Conservation (phyloP, 2,797 vertebrate genomes). For the Heteromormyrus szaboi region DNA sequence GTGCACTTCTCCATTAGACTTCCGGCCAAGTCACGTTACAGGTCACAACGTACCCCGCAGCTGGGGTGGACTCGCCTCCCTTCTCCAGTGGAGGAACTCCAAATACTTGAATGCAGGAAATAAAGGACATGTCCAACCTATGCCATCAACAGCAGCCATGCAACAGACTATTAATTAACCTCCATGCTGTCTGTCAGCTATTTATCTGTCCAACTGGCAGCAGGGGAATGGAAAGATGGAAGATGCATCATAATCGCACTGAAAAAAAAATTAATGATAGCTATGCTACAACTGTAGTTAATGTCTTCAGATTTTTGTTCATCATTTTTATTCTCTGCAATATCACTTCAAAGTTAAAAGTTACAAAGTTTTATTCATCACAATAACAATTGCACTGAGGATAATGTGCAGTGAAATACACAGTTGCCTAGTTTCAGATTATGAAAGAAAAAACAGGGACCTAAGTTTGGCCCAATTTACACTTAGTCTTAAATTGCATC, state of each 20-base stretch:
- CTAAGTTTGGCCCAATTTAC: background rate
- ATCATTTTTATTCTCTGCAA: background rate
- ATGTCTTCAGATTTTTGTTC: background rate
- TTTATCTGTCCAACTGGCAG: background rate
- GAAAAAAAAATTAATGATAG: background rate
- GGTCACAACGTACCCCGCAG: background rate
- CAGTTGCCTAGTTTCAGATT: background rate
- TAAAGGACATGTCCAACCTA: background rate
- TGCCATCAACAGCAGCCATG: background rate
- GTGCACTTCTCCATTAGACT: background rate
- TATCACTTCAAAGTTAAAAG: background rate
- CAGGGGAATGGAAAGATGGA: background rate
- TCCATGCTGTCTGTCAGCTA: background rate
- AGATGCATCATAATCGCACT: background rate
- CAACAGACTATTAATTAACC: background rate
- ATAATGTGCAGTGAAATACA: background rate
- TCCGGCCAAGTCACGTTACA: background rate
- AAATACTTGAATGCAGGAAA: background rate
- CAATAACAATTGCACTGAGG: background rate
- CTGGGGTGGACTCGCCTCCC: background rate
- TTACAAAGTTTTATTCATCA: background rate
- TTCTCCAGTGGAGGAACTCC: background rate
- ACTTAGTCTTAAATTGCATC: background rate
- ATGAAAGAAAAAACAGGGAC: background rate
- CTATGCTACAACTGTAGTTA: background rate